These are phyloP conservation scores for Chionoecetes opilio DNA, from an alignment of 1,140 invertebrate genomes.

Conservation along the genomic window DNA sequence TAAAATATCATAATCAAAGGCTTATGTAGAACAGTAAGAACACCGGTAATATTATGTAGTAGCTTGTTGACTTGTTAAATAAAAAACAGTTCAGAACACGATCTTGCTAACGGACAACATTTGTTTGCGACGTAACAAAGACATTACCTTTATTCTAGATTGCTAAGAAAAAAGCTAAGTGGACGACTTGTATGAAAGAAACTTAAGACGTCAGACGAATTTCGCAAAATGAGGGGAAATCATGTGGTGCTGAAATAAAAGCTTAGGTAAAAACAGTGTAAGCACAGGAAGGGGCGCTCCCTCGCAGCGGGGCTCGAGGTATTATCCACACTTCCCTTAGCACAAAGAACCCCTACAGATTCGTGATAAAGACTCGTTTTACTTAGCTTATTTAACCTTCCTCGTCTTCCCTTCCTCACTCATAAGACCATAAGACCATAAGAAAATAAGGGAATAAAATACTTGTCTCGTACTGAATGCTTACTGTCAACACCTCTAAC, in stretches of 20 bases:
- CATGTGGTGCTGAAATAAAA: background rate
- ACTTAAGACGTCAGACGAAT: background rate
- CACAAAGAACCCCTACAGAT: background rate
- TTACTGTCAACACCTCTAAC: no score
- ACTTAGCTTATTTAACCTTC: background rate
- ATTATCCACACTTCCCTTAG: slow-evolving; percentile 7
- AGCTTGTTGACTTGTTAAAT: no score
- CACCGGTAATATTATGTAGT: no score
- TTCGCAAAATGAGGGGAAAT: background rate
- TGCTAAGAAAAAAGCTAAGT: background rate
- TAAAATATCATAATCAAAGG: no score
- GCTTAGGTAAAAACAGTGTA: background rate
- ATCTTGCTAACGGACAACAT: no score
- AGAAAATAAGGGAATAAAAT: no score
- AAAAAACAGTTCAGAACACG: no score
- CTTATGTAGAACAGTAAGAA: no score
- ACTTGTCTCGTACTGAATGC: no score
- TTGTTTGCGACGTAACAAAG: no score
- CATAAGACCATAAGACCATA: no score
- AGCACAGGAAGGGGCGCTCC: background rate
- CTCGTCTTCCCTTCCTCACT: background rate
- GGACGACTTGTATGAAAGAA: background rate
- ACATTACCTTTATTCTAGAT: no score
- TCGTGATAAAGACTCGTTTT: slow-evolving; percentile 20
- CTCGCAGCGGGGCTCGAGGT: background rate